These are phyloP conservation scores for Brachirus orientalis DNA, from an alignment of 2,113 vertebrate species.

Conservation along the genomic window DNA sequence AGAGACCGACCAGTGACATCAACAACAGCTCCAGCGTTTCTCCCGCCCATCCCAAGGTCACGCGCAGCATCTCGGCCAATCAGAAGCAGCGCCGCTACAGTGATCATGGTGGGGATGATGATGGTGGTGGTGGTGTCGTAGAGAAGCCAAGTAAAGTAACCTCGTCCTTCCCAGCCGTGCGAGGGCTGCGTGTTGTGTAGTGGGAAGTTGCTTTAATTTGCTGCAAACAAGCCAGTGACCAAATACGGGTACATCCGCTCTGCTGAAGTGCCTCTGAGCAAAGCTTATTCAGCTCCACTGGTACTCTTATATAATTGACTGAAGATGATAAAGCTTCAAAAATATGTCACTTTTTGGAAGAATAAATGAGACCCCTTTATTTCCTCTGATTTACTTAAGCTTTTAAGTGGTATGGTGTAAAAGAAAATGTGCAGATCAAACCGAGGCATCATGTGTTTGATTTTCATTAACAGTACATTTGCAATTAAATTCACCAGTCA, in stretches of 20 bases:
- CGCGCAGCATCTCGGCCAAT: conserved; percentile 95
- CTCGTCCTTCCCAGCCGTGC: conserved; percentile 68
- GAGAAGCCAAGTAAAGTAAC: conserved; percentile 81
- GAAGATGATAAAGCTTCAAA: conserved; percentile 3
- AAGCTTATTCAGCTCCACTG: neutral
- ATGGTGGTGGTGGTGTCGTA: conserved; percentile 76
- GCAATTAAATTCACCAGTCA: conserved; percentile 3
- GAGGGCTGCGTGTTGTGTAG: conserved; percentile 72
- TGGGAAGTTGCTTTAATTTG: conserved; percentile 64
- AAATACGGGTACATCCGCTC: neutral
- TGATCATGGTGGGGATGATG: conserved; percentile 92
- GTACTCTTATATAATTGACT: neutral
- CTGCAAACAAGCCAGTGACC: conserved; percentile 20
- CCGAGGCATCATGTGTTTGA: too few relatives aligned
- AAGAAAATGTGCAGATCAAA: too few relatives aligned
- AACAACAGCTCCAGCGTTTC: conserved; percentile 96
- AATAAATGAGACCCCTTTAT: too few relatives aligned
- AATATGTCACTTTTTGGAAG: neutral
- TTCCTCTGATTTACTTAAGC: too few relatives aligned
- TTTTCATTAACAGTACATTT: too few relatives aligned
- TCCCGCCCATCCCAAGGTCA: conserved; percentile 97
- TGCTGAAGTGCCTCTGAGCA: conserved; percentile 12
- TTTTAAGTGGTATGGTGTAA: too few relatives aligned
- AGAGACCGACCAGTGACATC: conserved; percentile 94
- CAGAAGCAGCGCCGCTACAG: conserved; percentile 99